Base-by-base conservation (phyloP, 2,888 invertebrate genomes). In the Chelonus formosanus region DNA sequence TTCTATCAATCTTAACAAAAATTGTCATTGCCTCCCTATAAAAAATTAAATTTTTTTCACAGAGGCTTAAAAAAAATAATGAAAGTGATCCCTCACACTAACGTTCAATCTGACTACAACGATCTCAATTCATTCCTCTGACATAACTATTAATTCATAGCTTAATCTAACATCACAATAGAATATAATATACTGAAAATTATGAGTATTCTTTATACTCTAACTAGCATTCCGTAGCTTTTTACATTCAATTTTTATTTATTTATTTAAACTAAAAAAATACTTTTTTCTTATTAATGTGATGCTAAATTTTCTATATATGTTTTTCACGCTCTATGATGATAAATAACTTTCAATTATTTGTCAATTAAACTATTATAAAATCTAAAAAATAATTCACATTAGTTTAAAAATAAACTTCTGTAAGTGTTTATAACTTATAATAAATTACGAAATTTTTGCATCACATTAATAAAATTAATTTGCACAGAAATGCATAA, bases 81-180 rank as follows among this genome's bases (percentile, higher is more conserved):
- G 32, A 44, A 47, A 75, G 78, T 75, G 75, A 77, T 78, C 76
- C 78, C 77, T 78, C 78, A 78, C 76, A 70, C 72, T 75, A 77
- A 77, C 78, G 70, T 73, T 71, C 70, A 71, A 71, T 78, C 74
- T 74, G 74, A 75, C 81, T 78, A 79, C 83, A 83, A 79, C 83
- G 81, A 83, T 83, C 82, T 81, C 83, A 79, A 77, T 76, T 74
- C 75, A 78, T 71, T 75, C 80, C 78, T 75, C 77, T 76, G 75
- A 74, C 78, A 76, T 20, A 20, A 20, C 20, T 20, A 20, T 20
- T 76, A 78, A 76, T 74, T 80, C 81, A 78, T 78, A 76, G 78
- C 82, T 84, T 84, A 84, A 80, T 78, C 82, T 83, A 83, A 82
- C 81, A 83, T 84, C 83, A 83, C 83, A 84, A 83, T 84, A 79